Conservation (phyloP, 2,113 vertebrate species). For the Mustela nigripes region DNA sequence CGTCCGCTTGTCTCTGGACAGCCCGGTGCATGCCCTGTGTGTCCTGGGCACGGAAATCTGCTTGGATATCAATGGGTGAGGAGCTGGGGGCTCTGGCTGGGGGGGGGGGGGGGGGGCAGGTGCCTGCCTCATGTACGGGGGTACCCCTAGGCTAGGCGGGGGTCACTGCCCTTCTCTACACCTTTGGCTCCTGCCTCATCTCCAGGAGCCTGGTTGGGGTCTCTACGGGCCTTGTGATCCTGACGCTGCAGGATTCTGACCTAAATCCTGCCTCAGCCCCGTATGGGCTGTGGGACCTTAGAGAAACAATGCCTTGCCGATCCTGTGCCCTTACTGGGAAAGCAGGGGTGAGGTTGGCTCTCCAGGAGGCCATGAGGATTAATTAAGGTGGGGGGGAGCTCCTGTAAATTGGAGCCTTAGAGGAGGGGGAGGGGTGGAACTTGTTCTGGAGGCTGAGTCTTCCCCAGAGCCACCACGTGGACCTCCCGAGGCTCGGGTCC, state of each 20-base stretch:
- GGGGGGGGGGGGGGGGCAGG: too few species aligned
- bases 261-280: background rate
- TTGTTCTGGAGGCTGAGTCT: fast-evolving
- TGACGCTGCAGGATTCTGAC: fast-evolving
- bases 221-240: fast-evolving
- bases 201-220: background rate
- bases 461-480: fast-evolving
- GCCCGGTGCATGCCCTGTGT: slow-evolving; percentile 67
- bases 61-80: slow-evolving; percentile 84
- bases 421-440: background rate
- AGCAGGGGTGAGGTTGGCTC: background rate
- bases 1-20: slow-evolving; percentile 79
- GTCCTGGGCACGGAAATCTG: slow-evolving; percentile 82
- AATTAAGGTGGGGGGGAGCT: background rate
- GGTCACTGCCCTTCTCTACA: background rate
- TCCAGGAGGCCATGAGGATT: fast-evolving
- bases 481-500: background rate
- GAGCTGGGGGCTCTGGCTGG: fast-evolving
- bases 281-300: background rate
- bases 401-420: fast-evolving
- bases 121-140: fast-evolving
- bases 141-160: fast-evolving
- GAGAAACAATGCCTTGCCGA: too few species aligned
- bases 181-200: background rate
- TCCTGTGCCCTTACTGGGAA: background rate